Evolutionary conservation across 2,797 vertebrate species (phyloP), one percentile per base, ranked within the genome.

Genomic region (Rhinatrema bivittatum): DNA sequence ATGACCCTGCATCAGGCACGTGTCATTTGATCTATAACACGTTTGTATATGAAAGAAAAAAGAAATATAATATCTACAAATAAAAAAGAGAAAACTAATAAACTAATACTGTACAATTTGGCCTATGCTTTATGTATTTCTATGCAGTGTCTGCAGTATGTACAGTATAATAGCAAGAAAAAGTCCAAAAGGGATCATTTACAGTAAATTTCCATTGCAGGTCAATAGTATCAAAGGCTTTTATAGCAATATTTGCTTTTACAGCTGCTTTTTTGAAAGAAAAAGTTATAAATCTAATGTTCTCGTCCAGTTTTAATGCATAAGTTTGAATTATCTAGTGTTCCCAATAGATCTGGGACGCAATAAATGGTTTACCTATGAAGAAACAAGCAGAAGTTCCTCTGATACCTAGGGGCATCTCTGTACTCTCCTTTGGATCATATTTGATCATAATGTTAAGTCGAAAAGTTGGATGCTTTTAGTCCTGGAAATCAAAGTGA

Each of bases 401-500:
- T 72, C 53, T 70, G 70, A 84, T 76, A 81, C 74, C 71, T 80
- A 65, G 24, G 81, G 65, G 74, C 68, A 68, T 73, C 39, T 40
- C 70, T 68, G 36, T 59, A 64, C 57, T 58, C 67, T 75, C 66
- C 66, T 55, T n/a, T 73, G 49, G 30, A 41, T 60, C 41, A 45
- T 29, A 39, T 36, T 78, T 50, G 58, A 83, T 74, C n/a, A n/a
- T n/a, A n/a, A n/a, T n/a, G 77, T 80, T 78, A 80, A 72, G 85
- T 87, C 87, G 85, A 75, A 72, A 78, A 53, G 56, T 73, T 73
- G 80, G 81, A 76, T 72, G 67, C 74, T 75, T 82, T 79, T n/a
- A 76, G 66, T 78, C 76, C 70, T 55, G 15, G 66, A 72, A 79
- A 87, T 67, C 83, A 87, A 83, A 86, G 87, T 82, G 77, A 88